These are phyloP conservation scores for Papilio elwesi DNA, from an alignment of 2,888 invertebrate species.

Conservation along the genomic window DNA sequence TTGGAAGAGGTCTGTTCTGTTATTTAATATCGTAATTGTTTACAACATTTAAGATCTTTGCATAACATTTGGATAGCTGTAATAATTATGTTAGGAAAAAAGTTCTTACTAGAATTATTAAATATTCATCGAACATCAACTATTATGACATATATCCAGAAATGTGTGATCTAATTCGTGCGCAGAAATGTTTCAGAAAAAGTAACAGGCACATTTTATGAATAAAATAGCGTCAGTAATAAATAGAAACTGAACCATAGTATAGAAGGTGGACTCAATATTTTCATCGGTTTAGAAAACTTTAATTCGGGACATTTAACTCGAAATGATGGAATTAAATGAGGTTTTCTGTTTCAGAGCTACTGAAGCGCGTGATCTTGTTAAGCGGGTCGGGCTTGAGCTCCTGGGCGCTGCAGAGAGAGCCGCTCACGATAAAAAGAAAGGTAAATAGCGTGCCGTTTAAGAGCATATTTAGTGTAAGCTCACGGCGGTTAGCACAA, in stretches of 20 bases:
- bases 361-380: slow-evolving; percentile 93
- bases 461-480: slow-evolving; percentile 48
- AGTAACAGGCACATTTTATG: background rate
- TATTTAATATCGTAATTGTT: too few species aligned
- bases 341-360: slow-evolving; percentile 87
- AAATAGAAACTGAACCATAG: slow-evolving; percentile 7
- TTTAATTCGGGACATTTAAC: slow-evolving; percentile 61
- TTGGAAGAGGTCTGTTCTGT: slow-evolving; percentile 88
- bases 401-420: slow-evolving; percentile 95
- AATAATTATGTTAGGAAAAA: too few species aligned
- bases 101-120: too few species aligned
- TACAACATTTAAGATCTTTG: too few species aligned
- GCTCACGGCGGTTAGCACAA: slow-evolving; percentile 41
- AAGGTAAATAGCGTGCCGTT: slow-evolving; percentile 64
- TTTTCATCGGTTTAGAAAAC: slow-evolving; percentile 9
- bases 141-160: too few species aligned
- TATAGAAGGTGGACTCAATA: slow-evolving; percentile 27
- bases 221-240: slow-evolving; percentile 9
- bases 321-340: slow-evolving; percentile 72
- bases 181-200: slow-evolving; percentile 1
- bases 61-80: too few species aligned
- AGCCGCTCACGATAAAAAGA: slow-evolving; percentile 91
- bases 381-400: slow-evolving; percentile 95
- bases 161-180: background rate
- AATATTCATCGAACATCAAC: too few species aligned